Percentiles rank a stretch among this genome's conserved stretches.
phyloP scores from a whole-genome alignment of 2,797 vertebrate genomes.

The Caiman crocodilus region DNA sequence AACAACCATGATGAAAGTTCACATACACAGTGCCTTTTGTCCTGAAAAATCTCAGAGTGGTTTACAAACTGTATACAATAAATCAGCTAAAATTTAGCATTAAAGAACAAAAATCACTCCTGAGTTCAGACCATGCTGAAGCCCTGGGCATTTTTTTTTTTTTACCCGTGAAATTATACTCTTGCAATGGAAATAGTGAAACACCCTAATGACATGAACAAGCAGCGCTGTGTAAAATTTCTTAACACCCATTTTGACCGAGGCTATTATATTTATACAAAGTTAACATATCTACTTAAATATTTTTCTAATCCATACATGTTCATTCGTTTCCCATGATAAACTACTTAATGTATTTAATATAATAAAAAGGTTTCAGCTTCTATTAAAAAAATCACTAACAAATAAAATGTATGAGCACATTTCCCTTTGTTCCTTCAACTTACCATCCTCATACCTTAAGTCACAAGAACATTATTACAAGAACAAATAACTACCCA shows the following conservation, averaged over 20 bases:
- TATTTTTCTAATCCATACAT: conserved; percentile 38
- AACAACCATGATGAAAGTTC: background rate
- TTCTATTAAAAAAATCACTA: background rate
- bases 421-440: conserved; percentile 13
- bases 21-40: background rate
- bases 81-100: background rate
- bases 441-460: conserved; percentile 39
- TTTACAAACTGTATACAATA: background rate
- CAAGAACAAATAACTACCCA: conserved; percentile 63
- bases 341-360: conserved; percentile 33
- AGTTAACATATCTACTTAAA: conserved; percentile 10
- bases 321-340: background rate
- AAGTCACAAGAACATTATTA: conserved; percentile 57
- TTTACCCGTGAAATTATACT: conserved; percentile 1
- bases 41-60: background rate
- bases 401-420: conserved; percentile 26
- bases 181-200: conserved; percentile 4
- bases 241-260: conserved; percentile 21
- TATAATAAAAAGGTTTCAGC: background rate
- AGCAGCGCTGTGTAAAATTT: conserved; percentile 19
- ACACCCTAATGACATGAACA: conserved; percentile 3
- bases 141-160: background rate
- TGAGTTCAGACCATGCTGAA: background rate
- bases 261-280: conserved; percentile 41
- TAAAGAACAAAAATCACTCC: background rate